phyloP scores from a whole-genome alignment of 2,113 vertebrate species.

The Sinocyclocheilus grahami region DNA sequence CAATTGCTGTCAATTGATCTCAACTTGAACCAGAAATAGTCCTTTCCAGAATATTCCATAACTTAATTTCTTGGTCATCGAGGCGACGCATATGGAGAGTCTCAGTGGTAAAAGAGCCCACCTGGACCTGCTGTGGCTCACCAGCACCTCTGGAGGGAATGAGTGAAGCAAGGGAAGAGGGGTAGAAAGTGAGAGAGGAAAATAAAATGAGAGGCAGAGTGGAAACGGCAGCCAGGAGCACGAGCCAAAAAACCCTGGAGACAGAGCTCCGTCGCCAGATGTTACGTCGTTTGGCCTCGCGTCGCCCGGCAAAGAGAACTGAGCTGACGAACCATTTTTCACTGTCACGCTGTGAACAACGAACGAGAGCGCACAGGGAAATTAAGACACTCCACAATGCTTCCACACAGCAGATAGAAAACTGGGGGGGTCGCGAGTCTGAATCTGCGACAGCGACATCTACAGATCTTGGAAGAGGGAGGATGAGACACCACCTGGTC shows the following conservation, averaged over 20 bases:
- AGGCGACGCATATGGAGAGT: slow-evolving; percentile 25
- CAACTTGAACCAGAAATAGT: background rate
- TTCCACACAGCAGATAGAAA: slow-evolving; percentile 47
- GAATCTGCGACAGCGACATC: slow-evolving; percentile 34
- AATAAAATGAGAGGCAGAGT: slow-evolving; percentile 50
- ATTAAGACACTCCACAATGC: slow-evolving; percentile 56
- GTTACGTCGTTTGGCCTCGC: slow-evolving; percentile 61
- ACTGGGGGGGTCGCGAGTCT: slow-evolving; percentile 14
- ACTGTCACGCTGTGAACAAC: slow-evolving; percentile 62
- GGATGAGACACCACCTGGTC: slow-evolving; percentile 54
- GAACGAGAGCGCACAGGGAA: slow-evolving; percentile 55
- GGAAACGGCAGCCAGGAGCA: slow-evolving; percentile 52
- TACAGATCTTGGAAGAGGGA: slow-evolving; percentile 48
- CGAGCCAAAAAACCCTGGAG: slow-evolving; percentile 62
- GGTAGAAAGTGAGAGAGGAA: slow-evolving; percentile 31
- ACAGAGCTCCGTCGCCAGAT: slow-evolving; percentile 60
- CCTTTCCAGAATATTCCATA: slow-evolving; percentile 8
- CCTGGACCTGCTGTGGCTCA: slow-evolving; percentile 46
- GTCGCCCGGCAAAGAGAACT: slow-evolving; percentile 58
- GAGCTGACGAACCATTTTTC: slow-evolving; percentile 66
- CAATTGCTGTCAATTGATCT: background rate
- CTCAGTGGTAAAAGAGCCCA: slow-evolving; percentile 40
- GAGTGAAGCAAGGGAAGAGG: slow-evolving; percentile 24
- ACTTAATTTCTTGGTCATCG: slow-evolving; percentile 35
- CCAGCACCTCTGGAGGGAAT: slow-evolving; percentile 45